Percentiles rank a stretch among this genome's conserved stretches.
Conservation (phyloP, 2,113 vertebrate species). For the Neodontobutis hainanensis region DNA sequence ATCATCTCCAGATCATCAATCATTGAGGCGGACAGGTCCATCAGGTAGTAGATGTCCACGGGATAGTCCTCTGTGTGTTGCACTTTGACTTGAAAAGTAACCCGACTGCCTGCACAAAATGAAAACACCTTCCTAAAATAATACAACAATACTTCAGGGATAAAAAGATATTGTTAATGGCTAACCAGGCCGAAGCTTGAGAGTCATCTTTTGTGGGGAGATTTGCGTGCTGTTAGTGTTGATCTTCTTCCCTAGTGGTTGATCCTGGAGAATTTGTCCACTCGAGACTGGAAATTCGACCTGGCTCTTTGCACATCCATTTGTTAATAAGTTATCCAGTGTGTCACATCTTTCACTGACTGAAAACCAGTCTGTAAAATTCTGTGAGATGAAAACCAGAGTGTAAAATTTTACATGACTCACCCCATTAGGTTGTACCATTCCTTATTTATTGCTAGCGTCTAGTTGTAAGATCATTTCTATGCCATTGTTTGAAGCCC, state of each 20-base stretch:
- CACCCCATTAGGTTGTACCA: no score
- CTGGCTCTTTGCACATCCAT: conserved; percentile 81
- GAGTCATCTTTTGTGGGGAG: conserved; percentile 87
- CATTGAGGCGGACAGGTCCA: conserved; percentile 98
- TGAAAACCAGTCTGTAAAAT: conserved; percentile 87
- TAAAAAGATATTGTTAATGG: not conserved
- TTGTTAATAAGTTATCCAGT: conserved; percentile 79
- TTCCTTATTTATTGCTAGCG: no score
- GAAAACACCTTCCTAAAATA: conserved; percentile 7
- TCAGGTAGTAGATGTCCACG: conserved; percentile 96
- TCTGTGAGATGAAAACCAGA: conserved; percentile 74
- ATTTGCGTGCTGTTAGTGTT: conserved; percentile 86
- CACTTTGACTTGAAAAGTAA: conserved; percentile 90
- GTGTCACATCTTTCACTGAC: conserved; percentile 87
- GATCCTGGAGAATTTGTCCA: conserved; percentile 79
- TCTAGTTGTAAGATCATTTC: no score
- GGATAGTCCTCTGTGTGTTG: conserved; percentile 94
- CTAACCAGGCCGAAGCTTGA: conserved; percentile 88
- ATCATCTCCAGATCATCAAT: conserved; percentile 90
- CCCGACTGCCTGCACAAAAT: conserved; percentile 77
- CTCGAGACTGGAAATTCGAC: conserved; percentile 86
- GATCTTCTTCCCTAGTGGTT: conserved; percentile 78
- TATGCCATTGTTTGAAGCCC: no score
- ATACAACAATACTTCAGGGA: not conserved
- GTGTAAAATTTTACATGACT: not conserved